phyloP scores from a whole-genome alignment of 2,888 invertebrate species.

The Nysson spinosus region DNA sequence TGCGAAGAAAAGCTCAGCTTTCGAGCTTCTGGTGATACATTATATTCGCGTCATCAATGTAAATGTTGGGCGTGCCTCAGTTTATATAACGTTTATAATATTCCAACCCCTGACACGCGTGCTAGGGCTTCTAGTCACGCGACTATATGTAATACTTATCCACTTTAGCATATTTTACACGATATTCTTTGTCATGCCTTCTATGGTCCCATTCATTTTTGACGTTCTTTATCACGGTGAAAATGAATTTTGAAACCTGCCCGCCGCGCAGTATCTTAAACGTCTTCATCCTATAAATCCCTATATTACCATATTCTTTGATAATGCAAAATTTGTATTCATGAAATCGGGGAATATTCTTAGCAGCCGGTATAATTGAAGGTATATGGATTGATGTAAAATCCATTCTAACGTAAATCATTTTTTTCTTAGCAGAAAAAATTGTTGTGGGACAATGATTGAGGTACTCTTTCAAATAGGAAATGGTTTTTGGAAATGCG shows the following conservation, averaged over 20 bases:
- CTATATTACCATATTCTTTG: no score
- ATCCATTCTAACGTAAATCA: constrained; percentile 22
- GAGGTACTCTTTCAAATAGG: neutral
- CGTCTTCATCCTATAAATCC: no score
- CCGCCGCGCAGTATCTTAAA: no score
- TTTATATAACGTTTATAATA: constrained; percentile 68
- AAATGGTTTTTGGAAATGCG: neutral
- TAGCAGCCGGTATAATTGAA: no score
- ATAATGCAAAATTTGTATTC: no score
- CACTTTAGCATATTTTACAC: no score
- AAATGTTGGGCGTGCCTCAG: constrained; percentile 71
- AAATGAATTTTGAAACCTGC: no score
- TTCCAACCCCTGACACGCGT: constrained; percentile 49
- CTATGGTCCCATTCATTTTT: neutral
- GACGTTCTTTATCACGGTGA: no score
- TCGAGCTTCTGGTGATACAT: constrained; percentile 67
- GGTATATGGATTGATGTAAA: constrained; percentile 21
- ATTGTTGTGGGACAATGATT: neutral
- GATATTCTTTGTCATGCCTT: neutral
- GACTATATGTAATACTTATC: no score
- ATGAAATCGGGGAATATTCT: no score
- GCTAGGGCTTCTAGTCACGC: constrained; percentile 42
- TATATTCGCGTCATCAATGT: constrained; percentile 74
- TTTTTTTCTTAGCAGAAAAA: neutral
- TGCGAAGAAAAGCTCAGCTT: constrained; percentile 68